A percentile compares a stretch with the other conserved stretches of the same genome.
Evolutionary conservation across 2,888 invertebrate genomes (phyloP).

Genomic region (Formica aserva): DNA sequence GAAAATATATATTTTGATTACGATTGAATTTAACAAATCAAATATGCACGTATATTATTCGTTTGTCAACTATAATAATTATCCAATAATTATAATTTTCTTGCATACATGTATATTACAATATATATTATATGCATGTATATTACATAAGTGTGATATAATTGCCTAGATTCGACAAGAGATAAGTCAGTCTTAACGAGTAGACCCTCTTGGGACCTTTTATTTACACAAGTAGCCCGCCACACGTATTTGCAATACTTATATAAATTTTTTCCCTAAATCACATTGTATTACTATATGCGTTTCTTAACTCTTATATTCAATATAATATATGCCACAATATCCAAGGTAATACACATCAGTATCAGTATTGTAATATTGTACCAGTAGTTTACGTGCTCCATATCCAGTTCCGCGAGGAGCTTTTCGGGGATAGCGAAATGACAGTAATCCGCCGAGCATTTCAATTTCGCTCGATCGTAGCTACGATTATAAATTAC

Average conservation of each 20-base stretch:
- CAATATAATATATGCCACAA: slow-evolving; percentile 90
- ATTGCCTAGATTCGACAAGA: neutral
- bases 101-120: neutral
- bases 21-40: neutral
- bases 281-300: slow-evolving; percentile 45
- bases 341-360: slow-evolving; percentile 89
- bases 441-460: slow-evolving; percentile 92
- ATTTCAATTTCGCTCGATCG: slow-evolving; percentile 91
- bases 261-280: neutral
- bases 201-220: neutral
- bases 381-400: slow-evolving; percentile 89
- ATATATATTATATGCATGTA: neutral
- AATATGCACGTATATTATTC: neutral
- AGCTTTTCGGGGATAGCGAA: slow-evolving; percentile 90
- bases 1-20: neutral
- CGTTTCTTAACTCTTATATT: slow-evolving; percentile 88
- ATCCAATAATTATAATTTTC: neutral
- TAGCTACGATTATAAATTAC: slow-evolving; percentile 86
- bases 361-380: slow-evolving; percentile 89
- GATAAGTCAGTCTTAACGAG: slow-evolving; percentile 24
- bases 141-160: neutral
- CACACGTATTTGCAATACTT: neutral
- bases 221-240: slow-evolving; percentile 19
- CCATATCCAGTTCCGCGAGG: slow-evolving; percentile 91
- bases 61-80: neutral